A percentile compares a stretch with the other conserved stretches of the same genome.
Conservation (phyloP, 35 echinoderm and acorn worm genomes). For the Eucidaris tribuloides region DNA sequence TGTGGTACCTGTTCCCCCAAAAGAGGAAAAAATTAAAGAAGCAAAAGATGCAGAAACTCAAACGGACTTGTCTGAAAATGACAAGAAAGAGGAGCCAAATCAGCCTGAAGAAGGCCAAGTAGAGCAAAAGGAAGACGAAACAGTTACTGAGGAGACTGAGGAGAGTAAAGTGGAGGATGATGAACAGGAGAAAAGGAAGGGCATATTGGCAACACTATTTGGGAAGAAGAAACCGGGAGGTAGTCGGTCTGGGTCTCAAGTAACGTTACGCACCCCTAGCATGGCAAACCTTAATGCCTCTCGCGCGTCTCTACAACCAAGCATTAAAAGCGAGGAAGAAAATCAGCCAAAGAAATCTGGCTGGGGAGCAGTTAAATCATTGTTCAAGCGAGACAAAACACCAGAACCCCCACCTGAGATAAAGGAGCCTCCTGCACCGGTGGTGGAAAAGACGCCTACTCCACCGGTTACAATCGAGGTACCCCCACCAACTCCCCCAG, state of each 20-base stretch:
- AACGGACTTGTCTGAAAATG: not conserved
- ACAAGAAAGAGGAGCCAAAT: not conserved
- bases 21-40: not conserved
- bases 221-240: not conserved
- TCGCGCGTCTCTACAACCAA: not conserved
- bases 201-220: not conserved
- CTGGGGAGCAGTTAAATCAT: conserved; percentile 1
- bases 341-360: not conserved
- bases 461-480: not conserved
- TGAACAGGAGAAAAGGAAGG: conserved; percentile 8
- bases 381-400: not conserved
- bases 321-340: not conserved
- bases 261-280: not conserved
- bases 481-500: conserved; percentile 7
- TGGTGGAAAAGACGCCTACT: not conserved
- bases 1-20: not conserved
- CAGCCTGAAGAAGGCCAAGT: not conserved
- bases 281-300: conserved; percentile 5
- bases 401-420: not conserved
- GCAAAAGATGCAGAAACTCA: not conserved
- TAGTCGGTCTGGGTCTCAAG: not conserved
- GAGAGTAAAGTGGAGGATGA: not conserved
- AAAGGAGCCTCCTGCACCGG: too few species aligned
- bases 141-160: not conserved
- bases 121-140: too few species aligned